Base-by-base conservation (phyloP, 2,113 vertebrate genomes). In the Zingel zingel region DNA sequence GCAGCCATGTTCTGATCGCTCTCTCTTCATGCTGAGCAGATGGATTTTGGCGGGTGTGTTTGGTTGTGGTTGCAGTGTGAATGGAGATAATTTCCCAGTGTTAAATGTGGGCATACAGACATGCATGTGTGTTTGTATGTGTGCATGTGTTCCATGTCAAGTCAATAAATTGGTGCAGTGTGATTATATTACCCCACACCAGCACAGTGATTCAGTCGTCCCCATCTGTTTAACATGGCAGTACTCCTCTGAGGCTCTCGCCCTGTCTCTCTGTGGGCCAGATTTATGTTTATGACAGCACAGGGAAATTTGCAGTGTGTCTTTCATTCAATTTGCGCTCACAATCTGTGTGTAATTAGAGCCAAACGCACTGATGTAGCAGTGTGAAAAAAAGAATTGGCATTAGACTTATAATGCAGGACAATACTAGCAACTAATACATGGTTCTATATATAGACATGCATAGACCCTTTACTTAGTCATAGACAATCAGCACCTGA, bases 161-260 rank as follows among this genome's bases (percentile, higher is more conserved):
- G 80, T 86, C 80, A 70, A 81, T 90, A 71, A 77, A 85, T 47
- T 45, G 65, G 23, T 19, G 59, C 74, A 59, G 76, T 54, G 78
- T 74, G 79, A 91, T 91, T 88, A 79, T 87, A 91, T 89, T 70
- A 74, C 51, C 47, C 54, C 61, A 85, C 86, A 81, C 68, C 50
- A 65, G 74, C 19, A 5, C 61, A 45, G 61, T 36, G 78, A 83
- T 62, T 82, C 73, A 69, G 58, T 57, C 7, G 5, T 83, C 80
- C 70, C 82, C 84, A 74, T 92, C 80, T 92, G 84, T 87, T 83
- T 79, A 79, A 77, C 80, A 51, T 72, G 74, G 61, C 71, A 59
- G 57, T 2, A 0, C 59, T 82, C 90, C 75, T 75, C 78, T 12
- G 78, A 88, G 87, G 66, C 72, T 71, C 36, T 8, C 18, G 5